Conservation (phyloP, 2,888 invertebrate species). For the Taphrorychus bicolor region DNA sequence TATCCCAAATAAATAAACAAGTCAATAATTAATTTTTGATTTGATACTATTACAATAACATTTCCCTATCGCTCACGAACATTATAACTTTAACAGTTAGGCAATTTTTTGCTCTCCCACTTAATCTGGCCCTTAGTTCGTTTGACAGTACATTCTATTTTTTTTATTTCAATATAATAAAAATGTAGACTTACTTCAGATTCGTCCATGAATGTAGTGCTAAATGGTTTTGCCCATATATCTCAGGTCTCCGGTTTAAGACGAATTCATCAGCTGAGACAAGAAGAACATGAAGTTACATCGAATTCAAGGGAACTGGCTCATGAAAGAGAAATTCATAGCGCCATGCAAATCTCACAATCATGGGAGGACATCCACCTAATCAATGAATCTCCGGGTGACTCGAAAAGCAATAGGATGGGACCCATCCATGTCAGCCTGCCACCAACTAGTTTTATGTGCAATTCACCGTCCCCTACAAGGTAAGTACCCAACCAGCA, state of each 20-base stretch:
- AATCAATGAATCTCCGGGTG: constrained; percentile 63
- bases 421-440: constrained; percentile 61
- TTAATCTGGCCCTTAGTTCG: too few species aligned
- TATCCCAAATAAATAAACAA: too few species aligned
- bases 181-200: background rate
- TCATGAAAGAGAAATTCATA: constrained; percentile 90
- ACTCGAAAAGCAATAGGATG: constrained; percentile 50
- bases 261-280: constrained; percentile 85
- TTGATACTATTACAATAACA: too few species aligned
- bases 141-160: too few species aligned
- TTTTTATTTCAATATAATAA: background rate
- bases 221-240: too few species aligned
- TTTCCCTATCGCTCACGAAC: too few species aligned
- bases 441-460: constrained; percentile 54
- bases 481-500: too few species aligned
- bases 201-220: background rate
- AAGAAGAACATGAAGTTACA: constrained; percentile 87
- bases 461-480: constrained; percentile 58
- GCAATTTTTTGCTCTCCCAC: too few species aligned
- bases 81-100: too few species aligned
- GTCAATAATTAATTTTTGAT: too few species aligned
- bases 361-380: constrained; percentile 91
- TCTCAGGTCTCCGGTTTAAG: constrained; percentile 67
- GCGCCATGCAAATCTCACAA: constrained; percentile 92
- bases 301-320: constrained; percentile 85